Evolutionary conservation across 2,113 vertebrate species (phyloP).

Genomic region (Ctenodactylus gundi): DNA sequence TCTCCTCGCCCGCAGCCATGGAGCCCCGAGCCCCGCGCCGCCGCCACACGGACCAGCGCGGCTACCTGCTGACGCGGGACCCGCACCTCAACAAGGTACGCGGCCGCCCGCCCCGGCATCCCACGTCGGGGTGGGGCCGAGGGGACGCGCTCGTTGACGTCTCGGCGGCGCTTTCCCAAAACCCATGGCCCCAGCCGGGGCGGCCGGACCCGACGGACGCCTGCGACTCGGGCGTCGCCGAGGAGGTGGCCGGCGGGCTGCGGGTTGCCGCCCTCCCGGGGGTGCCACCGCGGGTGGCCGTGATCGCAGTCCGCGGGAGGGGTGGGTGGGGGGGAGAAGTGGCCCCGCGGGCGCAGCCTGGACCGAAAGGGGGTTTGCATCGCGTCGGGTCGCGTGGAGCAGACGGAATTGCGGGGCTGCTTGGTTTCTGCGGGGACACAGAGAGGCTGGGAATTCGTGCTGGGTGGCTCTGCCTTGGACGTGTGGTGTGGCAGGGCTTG

Average conservation of each 20-base stretch:
- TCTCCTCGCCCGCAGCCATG: not conserved
- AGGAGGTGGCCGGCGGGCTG: not conserved
- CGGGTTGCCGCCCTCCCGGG: not conserved
- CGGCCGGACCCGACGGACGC: no score
- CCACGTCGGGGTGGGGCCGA: fast-evolving
- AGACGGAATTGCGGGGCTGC: not conserved
- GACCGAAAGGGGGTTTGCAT: not conserved
- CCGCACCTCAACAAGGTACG: constrained; percentile 92
- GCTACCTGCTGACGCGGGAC: constrained; percentile 90
- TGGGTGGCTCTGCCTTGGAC: constrained; percentile 14
- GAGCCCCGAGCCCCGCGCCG: constrained; percentile 39
- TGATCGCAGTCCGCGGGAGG: not conserved
- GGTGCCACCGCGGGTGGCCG: not conserved
- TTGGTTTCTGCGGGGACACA: constrained; percentile 5
- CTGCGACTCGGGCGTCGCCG: no score
- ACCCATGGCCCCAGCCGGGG: not conserved
- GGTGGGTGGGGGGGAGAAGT: not conserved
- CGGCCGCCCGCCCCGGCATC: not conserved
- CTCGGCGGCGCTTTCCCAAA: not conserved
- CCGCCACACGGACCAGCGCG: constrained; percentile 85
- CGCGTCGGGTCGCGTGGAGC: not conserved
- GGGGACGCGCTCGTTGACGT: not conserved
- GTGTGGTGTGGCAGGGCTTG: not conserved
- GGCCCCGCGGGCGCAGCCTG: not conserved
- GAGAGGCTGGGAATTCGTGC: not conserved